Base-by-base conservation (phyloP, 2,797 vertebrate genomes). In the Cyprinella venusta region DNA sequence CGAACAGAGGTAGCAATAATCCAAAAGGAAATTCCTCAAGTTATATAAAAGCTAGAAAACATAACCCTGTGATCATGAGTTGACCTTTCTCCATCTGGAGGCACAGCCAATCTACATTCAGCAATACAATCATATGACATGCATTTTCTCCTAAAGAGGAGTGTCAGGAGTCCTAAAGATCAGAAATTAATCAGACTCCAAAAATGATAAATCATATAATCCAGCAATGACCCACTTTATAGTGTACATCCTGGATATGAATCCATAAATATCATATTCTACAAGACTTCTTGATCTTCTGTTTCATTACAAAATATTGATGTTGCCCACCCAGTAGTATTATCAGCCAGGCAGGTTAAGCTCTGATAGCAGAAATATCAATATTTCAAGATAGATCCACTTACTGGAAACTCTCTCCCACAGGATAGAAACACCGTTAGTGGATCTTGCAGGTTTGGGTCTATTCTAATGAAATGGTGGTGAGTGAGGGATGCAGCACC, bases 191-290 rank as follows among this genome's bases (percentile, higher is more conserved):
- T 75, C 79, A 24, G 30, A 38, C 50, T 48, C 33, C 50, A 69
- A 69, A 76, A 82, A 82, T 59, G 16, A 83, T 16, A 61, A 80
- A 84, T 72, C 19, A 65, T 63, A 85, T 77, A 85, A 85, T 81
- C 78, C 67, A 61, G 13, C 1, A 0, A 12, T 78, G 71, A 76
- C 77, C 72, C 42, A 78, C 40, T 85, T 86, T 30, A 86, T 69
- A 65, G 54, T 13, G 7, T 56, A 30, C 10, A 48, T 24, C 54
- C 36, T 52, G 40, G 48, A 56, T 70, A 33, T 33, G 30, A 21
- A 63, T 45, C 7, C 26, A 24, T 78, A 8, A 15, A 24, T 70
- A 36, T 64, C 45, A 64, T 50, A 78, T 70, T 40, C 64, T 50
- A 61, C 16, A 21, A 50, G 19, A 68, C 24, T 45, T 72, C n/a